Evolutionary conservation across 1,140 invertebrate species (phyloP), one percentile per base, ranked within the genome.

Genomic region (Andricus grossulariae): DNA sequence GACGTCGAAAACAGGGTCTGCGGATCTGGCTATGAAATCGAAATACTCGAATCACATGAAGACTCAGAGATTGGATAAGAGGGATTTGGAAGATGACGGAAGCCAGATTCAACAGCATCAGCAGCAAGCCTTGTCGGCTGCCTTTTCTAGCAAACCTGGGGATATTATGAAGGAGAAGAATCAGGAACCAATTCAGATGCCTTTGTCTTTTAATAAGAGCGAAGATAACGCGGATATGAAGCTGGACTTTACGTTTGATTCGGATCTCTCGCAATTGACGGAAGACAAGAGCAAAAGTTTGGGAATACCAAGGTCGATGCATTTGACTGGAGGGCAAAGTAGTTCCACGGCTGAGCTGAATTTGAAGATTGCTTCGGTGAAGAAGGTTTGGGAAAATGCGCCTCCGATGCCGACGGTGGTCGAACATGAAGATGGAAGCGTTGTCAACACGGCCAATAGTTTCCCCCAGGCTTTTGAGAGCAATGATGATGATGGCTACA

Each of bases 311-410:
- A 91, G 93, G 7, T 93, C 93, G n/a, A 94, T 94, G 75, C 94
- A 94, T 71, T 92, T 93, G 81, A 87, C 92, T 71, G 90, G 92
- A 7, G 91, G 91, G 0, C 92, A 92, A 51, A 94, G 93, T 77
- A 94, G 94, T 3, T 95, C 95, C 0, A 94, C 95, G 16, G 97
- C 97, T 49, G 97, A 98, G 88, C 93, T 99, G 13, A 97, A 98
- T 92, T 93, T 97, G 89, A 98, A 99, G 92, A 98, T 98, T 83
- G 96, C 96, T 10, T 97, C 97, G 73, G 97, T 98, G 6, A 98
- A 98, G 90, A 98, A 97, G 89, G 96, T 96, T 60, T 97, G 96
- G 96, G 96, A 97, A 83, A 94, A 92, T 75, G 93, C 93, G 54
- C 93, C 94, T 15, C 91, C 94, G 8, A 93, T 94, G 92, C 92